These are phyloP conservation scores for Crotophaga sulcirostris DNA, from an alignment of 2,113 vertebrate species.

Conservation along the genomic window DNA sequence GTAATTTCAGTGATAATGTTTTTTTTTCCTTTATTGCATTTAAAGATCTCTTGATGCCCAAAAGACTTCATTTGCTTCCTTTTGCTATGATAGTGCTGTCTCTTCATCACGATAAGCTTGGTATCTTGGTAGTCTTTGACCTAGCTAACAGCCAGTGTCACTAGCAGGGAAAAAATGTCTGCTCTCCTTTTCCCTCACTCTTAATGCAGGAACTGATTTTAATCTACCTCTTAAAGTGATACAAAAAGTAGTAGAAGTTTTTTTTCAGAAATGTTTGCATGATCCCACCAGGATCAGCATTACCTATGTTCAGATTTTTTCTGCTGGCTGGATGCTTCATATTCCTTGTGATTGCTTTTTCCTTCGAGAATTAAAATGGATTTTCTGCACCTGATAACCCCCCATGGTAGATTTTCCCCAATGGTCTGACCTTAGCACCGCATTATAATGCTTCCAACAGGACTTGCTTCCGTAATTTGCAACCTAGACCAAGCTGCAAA, in stretches of 20 bases:
- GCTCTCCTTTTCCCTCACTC: not conserved
- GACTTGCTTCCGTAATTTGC: conserved; percentile 2
- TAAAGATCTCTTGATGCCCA: not conserved
- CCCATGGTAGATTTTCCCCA: not conserved
- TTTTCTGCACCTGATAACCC: not conserved
- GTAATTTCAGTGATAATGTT: not conserved
- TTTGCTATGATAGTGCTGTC: not conserved
- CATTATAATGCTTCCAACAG: conserved; percentile 13
- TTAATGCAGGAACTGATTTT: not conserved
- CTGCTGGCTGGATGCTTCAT: not conserved
- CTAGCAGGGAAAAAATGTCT: not conserved
- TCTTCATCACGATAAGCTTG: not conserved
- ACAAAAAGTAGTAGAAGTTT: not conserved
- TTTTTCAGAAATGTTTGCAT: not conserved
- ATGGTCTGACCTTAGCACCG: conserved; percentile 18
- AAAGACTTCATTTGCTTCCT: not conserved
- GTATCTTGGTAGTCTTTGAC: not conserved
- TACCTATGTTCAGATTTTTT: not conserved
- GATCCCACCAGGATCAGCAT: not conserved
- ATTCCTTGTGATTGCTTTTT: not conserved
- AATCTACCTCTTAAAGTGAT: not conserved
- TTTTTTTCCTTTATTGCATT: not conserved
- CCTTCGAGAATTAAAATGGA: not conserved
- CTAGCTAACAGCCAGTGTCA: not conserved
- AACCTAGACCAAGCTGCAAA: conserved; percentile 31